phyloP scores from a whole-genome alignment of 2,888 invertebrate species.

The Drosophila merina region DNA sequence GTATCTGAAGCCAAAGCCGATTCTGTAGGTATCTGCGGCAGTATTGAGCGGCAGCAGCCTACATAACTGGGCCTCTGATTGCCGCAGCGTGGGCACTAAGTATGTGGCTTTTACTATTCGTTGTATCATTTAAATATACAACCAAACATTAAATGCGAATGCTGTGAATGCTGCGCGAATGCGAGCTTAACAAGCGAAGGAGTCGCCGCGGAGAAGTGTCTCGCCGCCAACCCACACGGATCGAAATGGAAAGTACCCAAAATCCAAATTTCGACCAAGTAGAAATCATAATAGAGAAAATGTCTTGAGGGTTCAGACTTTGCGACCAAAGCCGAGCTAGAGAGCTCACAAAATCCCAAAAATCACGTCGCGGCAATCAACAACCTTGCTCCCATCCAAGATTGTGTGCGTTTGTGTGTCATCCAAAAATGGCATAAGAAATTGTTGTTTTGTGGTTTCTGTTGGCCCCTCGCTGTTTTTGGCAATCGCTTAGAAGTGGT shows the following conservation, averaged over 20 bases:
- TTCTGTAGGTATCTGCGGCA: constrained; percentile 44
- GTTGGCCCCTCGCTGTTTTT: constrained; percentile 55
- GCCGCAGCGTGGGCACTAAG: constrained; percentile 68
- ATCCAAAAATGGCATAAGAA: constrained; percentile 69
- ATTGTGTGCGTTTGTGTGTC: constrained; percentile 41
- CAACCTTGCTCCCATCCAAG: constrained; percentile 25
- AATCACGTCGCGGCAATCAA: constrained; percentile 70
- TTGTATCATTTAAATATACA: constrained; percentile 56
- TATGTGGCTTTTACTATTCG: constrained; percentile 59
- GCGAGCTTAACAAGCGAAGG: constrained; percentile 4
- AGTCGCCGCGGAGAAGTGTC: neutral
- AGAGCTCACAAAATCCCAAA: constrained; percentile 49
- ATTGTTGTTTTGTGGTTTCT: constrained; percentile 33
- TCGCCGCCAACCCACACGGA: constrained; percentile 26
- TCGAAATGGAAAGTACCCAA: constrained; percentile 34
- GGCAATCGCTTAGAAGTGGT: constrained; percentile 68
- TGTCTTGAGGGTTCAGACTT: constrained; percentile 15
- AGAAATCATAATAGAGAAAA: constrained; percentile 19
- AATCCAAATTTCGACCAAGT: neutral
- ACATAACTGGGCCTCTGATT: constrained; percentile 42
- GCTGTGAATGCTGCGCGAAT: neutral
- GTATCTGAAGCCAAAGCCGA: constrained; percentile 24
- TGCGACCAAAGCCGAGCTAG: neutral
- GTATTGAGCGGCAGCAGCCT: constrained; percentile 38
- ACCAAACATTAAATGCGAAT: constrained; percentile 62